phyloP scores from a whole-genome alignment of 2,797 vertebrate genomes.

The Margarornis squamiger region DNA sequence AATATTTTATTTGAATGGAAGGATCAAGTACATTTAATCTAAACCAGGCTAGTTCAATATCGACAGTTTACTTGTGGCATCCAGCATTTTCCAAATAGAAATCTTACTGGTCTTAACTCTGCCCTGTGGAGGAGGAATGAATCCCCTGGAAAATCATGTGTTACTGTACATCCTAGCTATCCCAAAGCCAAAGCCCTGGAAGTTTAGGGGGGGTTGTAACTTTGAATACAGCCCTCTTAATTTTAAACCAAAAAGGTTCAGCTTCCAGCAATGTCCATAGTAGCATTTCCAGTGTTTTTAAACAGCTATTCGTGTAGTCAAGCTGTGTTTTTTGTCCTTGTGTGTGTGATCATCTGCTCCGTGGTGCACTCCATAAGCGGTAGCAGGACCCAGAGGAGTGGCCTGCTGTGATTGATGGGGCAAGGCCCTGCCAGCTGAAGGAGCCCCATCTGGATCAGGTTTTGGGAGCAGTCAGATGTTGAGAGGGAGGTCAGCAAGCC shows the following conservation, averaged over 20 bases:
- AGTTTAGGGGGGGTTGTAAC: background rate
- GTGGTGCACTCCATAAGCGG: constrained; percentile 55
- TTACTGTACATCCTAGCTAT: accelerated
- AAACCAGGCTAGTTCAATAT: background rate
- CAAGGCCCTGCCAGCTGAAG: constrained; percentile 45
- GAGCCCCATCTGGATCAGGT: constrained; percentile 76
- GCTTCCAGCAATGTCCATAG: constrained; percentile 38
- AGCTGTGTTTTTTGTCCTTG: constrained; percentile 40
- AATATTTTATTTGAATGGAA: constrained; percentile 47
- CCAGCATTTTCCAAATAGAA: background rate
- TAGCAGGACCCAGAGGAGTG: constrained; percentile 74
- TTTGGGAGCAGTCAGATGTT: constrained; percentile 77
- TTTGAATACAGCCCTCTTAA: constrained; percentile 40
- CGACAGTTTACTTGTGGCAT: background rate
- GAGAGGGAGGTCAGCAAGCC: constrained; percentile 77
- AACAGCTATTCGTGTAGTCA: constrained; percentile 71
- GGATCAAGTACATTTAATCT: constrained; percentile 25
- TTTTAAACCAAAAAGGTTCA: constrained; percentile 62
- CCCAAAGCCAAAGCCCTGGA: background rate
- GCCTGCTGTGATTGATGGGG: constrained; percentile 77
- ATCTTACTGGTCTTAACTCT: background rate
- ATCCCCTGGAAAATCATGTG: background rate
- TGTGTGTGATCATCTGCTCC: constrained; percentile 71
- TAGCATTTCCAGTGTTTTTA: constrained; percentile 68
- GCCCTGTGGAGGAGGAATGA: background rate